Evolutionary conservation across 1,140 invertebrate species (phyloP).

Genomic region (Eumeta japonica): DNA sequence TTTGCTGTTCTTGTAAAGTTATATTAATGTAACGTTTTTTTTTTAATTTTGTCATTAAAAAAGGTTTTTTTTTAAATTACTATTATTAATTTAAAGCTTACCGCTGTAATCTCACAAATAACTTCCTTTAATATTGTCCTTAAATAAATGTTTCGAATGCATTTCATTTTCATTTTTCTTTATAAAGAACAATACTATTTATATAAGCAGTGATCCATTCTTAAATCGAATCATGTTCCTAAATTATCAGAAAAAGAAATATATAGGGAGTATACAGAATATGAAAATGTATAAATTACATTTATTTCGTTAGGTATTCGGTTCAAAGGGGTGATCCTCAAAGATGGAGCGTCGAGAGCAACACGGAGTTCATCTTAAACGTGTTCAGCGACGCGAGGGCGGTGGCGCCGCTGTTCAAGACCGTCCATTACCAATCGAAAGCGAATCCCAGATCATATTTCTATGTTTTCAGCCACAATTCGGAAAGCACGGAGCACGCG

Average conservation of each 20-base stretch:
- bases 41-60: too few relatives aligned
- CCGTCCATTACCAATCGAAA: slow-evolving; percentile 71
- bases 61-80: too few relatives aligned
- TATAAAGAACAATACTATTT: too few relatives aligned
- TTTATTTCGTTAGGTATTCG: slow-evolving; percentile 49
- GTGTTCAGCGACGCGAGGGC: slow-evolving; percentile 85
- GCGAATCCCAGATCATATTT: slow-evolving; percentile 79
- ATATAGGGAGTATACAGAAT: neutral
- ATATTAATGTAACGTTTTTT: too few relatives aligned
- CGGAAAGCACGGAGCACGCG: slow-evolving; percentile 69
- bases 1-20: too few relatives aligned
- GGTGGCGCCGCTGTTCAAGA: slow-evolving; percentile 70
- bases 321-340: slow-evolving; percentile 62
- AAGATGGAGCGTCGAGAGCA: slow-evolving; percentile 63
- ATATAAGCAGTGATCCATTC: too few relatives aligned
- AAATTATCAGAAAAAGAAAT: neutral
- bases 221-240: neutral
- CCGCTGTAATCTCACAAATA: too few relatives aligned
- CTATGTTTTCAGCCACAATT: slow-evolving; percentile 86
- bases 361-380: slow-evolving; percentile 80
- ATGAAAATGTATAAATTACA: neutral
- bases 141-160: too few relatives aligned
- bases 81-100: too few relatives aligned
- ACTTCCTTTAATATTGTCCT: too few relatives aligned
- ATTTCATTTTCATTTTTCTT: too few relatives aligned